Evolutionary conservation across 2,113 vertebrate genomes (phyloP).

Genomic region (Trematocara zebra): DNA sequence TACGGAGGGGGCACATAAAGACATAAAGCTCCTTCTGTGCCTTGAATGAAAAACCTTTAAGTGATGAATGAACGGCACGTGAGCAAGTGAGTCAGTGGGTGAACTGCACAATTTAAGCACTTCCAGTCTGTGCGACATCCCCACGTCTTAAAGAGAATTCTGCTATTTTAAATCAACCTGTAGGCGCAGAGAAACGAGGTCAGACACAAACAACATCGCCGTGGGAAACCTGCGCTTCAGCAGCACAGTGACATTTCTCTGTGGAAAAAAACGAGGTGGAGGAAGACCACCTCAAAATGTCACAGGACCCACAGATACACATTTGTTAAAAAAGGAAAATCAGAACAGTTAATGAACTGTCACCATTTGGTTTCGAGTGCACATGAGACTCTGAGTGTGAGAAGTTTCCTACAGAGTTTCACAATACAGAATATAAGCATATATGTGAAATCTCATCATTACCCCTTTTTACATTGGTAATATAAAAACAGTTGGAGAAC

Average conservation of each 20-base stretch:
- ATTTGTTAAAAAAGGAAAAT: background rate
- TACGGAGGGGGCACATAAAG: too few relatives aligned
- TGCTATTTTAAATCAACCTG: slow-evolving; percentile 37
- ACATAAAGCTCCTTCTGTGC: background rate
- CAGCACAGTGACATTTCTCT: slow-evolving; percentile 8
- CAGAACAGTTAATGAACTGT: background rate
- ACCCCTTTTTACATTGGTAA: background rate
- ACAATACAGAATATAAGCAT: background rate
- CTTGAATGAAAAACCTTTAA: background rate
- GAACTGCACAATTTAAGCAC: background rate
- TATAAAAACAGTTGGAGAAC: background rate
- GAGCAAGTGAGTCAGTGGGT: background rate
- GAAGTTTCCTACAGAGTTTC: background rate
- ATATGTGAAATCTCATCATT: background rate
- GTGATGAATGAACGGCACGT: background rate
- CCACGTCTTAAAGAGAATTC: background rate
- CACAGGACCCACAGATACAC: background rate
- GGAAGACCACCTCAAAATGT: slow-evolving; percentile 10
- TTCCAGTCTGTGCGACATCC: background rate
- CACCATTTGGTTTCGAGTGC: background rate
- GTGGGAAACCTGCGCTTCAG: background rate
- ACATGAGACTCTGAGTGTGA: background rate
- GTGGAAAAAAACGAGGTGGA: background rate
- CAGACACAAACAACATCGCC: background rate
- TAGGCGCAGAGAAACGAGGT: slow-evolving; percentile 27